Percentiles rank a stretch among this genome's conserved stretches.
Evolutionary conservation across 2,888 invertebrate genomes (phyloP).

Genomic region (Tinea trinotella): DNA sequence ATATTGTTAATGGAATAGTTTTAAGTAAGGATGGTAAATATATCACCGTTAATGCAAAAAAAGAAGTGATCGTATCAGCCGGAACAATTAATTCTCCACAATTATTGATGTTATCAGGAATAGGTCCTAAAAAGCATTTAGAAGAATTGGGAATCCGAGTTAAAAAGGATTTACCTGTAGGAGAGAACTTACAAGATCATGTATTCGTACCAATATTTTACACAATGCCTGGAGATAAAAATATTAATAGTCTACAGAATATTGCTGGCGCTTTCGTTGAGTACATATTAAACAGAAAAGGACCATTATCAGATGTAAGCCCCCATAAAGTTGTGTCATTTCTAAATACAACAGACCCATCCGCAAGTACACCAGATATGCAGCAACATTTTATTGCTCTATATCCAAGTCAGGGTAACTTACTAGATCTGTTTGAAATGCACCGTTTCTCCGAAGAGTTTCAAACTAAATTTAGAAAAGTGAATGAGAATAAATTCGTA

Average conservation of each 20-base stretch:
- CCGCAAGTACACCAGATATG: slow-evolving; percentile 38
- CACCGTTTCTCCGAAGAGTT: slow-evolving; percentile 37
- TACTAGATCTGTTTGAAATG: slow-evolving; percentile 34
- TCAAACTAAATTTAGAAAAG: slow-evolving; percentile 30
- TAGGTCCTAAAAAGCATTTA: slow-evolving; percentile 59
- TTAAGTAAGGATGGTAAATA: slow-evolving; percentile 41
- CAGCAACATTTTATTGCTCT: slow-evolving; percentile 41
- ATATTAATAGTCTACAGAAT: slow-evolving; percentile 31
- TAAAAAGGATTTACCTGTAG: slow-evolving; percentile 59
- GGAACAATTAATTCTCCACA: slow-evolving; percentile 67
- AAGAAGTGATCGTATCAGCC: slow-evolving; percentile 65
- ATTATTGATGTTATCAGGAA: slow-evolving; percentile 63
- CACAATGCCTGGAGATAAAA: slow-evolving; percentile 34
- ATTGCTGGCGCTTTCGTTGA: slow-evolving; percentile 41
- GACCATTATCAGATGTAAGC: slow-evolving; percentile 53
- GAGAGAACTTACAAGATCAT: slow-evolving; percentile 68
- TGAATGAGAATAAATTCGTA: slow-evolving; percentile 36
- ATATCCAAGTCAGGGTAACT: slow-evolving; percentile 33
- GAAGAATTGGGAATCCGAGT: slow-evolving; percentile 44
- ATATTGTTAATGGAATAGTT: slow-evolving; percentile 51
- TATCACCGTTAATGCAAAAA: slow-evolving; percentile 43
- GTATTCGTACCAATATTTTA: slow-evolving; percentile 47
- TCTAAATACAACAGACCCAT: slow-evolving; percentile 40
- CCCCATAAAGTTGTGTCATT: slow-evolving; percentile 44
- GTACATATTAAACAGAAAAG: slow-evolving; percentile 62